Percentiles rank a stretch among this genome's conserved stretches.
Evolutionary conservation across 2,113 vertebrate genomes (phyloP).

Genomic region (Pipa parva): DNA sequence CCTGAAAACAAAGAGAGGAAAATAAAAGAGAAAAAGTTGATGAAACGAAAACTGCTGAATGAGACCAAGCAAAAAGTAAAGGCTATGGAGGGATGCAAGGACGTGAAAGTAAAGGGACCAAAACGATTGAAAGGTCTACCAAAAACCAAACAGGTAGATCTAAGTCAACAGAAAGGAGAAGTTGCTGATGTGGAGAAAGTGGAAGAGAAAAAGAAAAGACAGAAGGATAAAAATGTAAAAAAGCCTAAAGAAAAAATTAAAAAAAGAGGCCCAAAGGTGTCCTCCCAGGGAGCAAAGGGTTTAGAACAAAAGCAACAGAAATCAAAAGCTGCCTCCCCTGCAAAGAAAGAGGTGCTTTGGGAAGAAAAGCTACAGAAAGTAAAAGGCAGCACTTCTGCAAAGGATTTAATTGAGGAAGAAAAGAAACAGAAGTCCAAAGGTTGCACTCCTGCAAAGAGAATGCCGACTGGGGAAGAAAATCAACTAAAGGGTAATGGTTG

Average conservation of each 20-base stretch:
- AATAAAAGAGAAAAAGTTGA: slow-evolving; percentile 5
- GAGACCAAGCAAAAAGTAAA: background rate
- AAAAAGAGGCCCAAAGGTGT: background rate
- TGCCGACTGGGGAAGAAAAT: background rate
- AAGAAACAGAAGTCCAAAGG: background rate
- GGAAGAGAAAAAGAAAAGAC: background rate
- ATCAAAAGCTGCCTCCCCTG: background rate
- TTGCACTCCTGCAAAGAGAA: background rate
- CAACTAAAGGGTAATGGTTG: background rate
- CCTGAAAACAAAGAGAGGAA: background rate
- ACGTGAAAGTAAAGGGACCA: background rate
- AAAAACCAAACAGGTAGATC: background rate
- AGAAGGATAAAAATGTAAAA: background rate
- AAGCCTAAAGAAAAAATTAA: background rate
- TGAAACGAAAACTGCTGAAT: background rate
- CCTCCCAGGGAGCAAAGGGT: background rate
- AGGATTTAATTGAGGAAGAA: background rate
- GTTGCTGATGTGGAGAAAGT: background rate
- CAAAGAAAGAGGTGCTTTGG: background rate
- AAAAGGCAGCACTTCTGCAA: background rate
- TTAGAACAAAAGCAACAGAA: background rate
- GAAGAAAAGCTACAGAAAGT: background rate
- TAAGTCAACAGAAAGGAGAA: too few relatives aligned
- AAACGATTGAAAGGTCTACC: background rate
- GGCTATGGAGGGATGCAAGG: background rate